phyloP scores from a whole-genome alignment of 2,113 vertebrate species.

The Psilopsiagon aurifrons region DNA sequence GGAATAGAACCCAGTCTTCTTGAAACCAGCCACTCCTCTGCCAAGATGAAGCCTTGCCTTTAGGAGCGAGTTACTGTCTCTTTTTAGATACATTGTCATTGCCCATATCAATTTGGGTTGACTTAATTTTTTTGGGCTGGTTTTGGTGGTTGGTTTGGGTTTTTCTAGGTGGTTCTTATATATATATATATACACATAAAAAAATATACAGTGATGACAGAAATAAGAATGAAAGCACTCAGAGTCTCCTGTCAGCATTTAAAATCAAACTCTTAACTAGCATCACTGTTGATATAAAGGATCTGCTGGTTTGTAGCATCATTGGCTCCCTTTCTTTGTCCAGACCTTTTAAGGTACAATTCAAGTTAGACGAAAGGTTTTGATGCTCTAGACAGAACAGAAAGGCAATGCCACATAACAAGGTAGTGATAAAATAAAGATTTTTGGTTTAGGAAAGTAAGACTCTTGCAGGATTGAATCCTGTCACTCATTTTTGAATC shows the following conservation, averaged over 20 bases:
- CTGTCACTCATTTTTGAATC: background rate
- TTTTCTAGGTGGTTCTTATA: background rate
- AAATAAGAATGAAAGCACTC: background rate
- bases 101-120: background rate
- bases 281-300: background rate
- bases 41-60: background rate
- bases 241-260: background rate
- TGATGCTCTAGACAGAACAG: background rate
- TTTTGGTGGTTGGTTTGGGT: background rate
- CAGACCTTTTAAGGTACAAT: background rate
- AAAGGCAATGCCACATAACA: background rate
- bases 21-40: background rate
- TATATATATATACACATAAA: rapidly evolving
- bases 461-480: background rate
- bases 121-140: background rate
- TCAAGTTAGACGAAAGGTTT: background rate
- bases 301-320: background rate
- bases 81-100: background rate
- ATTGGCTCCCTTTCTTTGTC: background rate
- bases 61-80: background rate
- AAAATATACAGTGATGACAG: background rate
- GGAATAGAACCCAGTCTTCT: background rate
- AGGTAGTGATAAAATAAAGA: background rate
- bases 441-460: background rate
- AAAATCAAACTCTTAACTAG: background rate